Evolutionary conservation across 2,113 vertebrate species (phyloP), one percentile per base, ranked within the genome.

Genomic region (Syngnathus floridae): DNA sequence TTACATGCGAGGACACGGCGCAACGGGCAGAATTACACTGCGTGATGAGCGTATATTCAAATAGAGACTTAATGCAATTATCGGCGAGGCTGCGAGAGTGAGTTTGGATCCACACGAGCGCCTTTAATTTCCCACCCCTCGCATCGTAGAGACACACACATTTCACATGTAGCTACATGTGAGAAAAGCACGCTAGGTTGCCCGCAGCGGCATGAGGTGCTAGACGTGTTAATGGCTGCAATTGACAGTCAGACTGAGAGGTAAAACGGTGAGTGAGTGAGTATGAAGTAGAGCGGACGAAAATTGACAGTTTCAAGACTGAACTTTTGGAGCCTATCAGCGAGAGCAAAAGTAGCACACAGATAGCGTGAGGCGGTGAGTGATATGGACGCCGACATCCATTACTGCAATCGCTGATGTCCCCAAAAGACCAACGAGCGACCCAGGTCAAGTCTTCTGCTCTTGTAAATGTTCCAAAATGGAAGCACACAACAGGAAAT

Each of bases 221-320:
- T 51, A 72, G 74, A 85, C 70, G 71, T 74, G 73, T 74, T 82
- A 87, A 84, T 64, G 49, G 70, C 78, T 78, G 79, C 79, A 86
- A 84, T 70, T 81, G 83, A 80, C 38, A 52, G 59, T 7, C 59
- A 41, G 62, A 64, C 19, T 5, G 61, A 31, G 0, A 17, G 66
- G 43, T 31, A 21, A 64, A 9, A 60, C 3, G 14, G 61, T 9
- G 26, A 65, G 69, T 9, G 26, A 65, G 69, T 60, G 56, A 46
- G 14, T 7, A 31, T 13, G 19, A 69, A 63, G 35, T 9, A 36
- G 55, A 37, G 52, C 11, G 26, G 14, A 5, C 35, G 40, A 61
- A 12, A 7, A 21, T 1, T 26, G 21, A 11, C 26, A 14, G 6
- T 56, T 56, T 56, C 22, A 41, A 61, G 40, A 22, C 13, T 43